Conservation (phyloP, 2,888 invertebrate genomes). For the Candidula unifasciata region DNA sequence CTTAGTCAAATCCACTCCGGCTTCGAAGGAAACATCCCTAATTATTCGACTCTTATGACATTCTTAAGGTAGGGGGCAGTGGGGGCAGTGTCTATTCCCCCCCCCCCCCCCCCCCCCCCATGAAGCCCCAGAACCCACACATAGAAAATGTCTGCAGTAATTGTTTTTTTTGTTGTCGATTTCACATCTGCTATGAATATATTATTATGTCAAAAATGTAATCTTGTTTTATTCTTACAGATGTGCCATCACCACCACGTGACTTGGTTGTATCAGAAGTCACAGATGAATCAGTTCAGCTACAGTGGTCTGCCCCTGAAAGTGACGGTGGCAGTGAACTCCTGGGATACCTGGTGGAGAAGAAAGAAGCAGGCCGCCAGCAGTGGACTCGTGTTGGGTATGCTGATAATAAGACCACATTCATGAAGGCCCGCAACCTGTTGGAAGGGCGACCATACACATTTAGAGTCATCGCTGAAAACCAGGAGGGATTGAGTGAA, state of each 20-base stretch:
- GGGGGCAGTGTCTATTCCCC: no score
- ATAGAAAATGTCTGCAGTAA: no score
- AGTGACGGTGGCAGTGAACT: conserved; percentile 74
- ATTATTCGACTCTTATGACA: no score
- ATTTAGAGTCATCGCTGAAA: conserved; percentile 75
- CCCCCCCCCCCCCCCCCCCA: no score
- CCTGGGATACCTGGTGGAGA: conserved; percentile 69
- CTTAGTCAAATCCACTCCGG: no score
- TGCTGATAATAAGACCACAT: conserved; percentile 47
- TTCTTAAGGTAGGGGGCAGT: no score
- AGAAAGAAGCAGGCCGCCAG: conserved; percentile 65
- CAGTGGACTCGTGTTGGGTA: conserved; percentile 84
- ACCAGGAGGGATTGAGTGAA: conserved; percentile 73
- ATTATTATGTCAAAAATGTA: no score
- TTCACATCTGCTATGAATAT: no score
- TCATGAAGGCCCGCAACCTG: conserved; percentile 67
- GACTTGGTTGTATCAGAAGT: conserved; percentile 68
- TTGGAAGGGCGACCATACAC: conserved; percentile 74
- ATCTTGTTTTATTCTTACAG: conserved; percentile 56
- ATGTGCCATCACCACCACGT: conserved; percentile 72
- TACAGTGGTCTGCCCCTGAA: conserved; percentile 77
- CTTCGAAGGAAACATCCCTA: no score
- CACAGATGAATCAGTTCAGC: conserved; percentile 81
- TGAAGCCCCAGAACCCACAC: no score
- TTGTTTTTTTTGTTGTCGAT: no score